Conservation (phyloP, 1,140 invertebrate genomes). For the Uloborus diversus region DNA sequence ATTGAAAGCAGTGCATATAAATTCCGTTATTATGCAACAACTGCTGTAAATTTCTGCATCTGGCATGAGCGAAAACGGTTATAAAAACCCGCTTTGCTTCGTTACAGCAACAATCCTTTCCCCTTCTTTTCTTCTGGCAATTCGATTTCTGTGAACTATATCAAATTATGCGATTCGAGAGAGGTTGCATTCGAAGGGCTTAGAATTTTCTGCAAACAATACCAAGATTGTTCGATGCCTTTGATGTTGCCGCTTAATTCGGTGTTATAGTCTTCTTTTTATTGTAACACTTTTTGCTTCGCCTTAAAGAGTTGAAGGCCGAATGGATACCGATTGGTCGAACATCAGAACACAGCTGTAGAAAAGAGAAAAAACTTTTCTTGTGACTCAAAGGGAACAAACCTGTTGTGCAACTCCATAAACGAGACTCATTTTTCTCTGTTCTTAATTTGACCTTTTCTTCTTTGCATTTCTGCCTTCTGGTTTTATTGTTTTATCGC, state of each 20-base stretch:
- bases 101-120: neutral
- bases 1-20: too few species aligned
- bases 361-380: neutral
- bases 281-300: too few species aligned
- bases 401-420: neutral
- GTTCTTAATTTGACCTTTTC: neutral
- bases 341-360: neutral
- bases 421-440: constrained; percentile 1
- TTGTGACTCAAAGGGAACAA: neutral
- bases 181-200: too few species aligned
- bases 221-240: too few species aligned
- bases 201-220: too few species aligned
- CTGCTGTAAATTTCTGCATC: too few species aligned
- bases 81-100: neutral
- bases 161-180: too few species aligned
- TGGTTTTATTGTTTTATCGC: constrained; percentile 10
- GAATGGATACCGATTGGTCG: neutral
- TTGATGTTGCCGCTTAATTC: neutral
- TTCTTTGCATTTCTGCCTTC: neutral
- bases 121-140: neutral
- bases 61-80: neutral
- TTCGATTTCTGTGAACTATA: too few species aligned
- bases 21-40: too few species aligned
- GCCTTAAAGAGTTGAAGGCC: neutral
- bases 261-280: too few species aligned